Conservation (phyloP, 2,888 invertebrate genomes). For the Tipula lateralis region DNA sequence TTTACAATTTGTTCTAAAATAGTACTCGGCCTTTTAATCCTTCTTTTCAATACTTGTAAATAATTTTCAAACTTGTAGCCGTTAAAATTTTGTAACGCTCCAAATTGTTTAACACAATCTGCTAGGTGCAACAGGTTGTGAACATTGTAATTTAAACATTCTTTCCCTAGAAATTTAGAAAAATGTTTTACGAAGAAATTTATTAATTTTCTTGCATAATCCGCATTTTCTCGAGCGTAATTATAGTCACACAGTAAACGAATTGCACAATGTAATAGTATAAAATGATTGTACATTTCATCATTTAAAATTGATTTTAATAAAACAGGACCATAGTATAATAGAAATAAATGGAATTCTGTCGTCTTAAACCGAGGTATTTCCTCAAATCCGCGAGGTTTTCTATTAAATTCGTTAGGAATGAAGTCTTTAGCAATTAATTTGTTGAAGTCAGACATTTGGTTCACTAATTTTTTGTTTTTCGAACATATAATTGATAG, state of each 20-base stretch:
- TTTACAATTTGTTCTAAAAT: slow-evolving; percentile 30
- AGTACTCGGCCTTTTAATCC: slow-evolving; percentile 28
- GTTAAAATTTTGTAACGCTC: too few species aligned
- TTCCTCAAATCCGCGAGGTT: slow-evolving; percentile 30
- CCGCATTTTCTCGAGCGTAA: background rate
- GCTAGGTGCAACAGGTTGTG: too few species aligned
- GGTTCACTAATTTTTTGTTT: background rate
- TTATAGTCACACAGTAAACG: slow-evolving; percentile 25
- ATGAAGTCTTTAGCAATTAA: background rate
- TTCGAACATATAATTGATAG: background rate
- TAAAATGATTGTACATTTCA: slow-evolving; percentile 32
- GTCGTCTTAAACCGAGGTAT: slow-evolving; percentile 33
- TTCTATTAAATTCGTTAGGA: background rate
- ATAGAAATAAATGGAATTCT: slow-evolving; percentile 32
- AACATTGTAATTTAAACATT: too few species aligned
- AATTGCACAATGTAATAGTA: slow-evolving; percentile 32
- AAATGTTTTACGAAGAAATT: background rate
- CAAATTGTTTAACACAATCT: too few species aligned
- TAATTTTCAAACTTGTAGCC: background rate
- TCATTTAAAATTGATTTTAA: slow-evolving; percentile 30
- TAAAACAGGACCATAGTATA: slow-evolving; percentile 26
- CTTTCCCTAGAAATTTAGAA: slow-evolving; percentile 27
- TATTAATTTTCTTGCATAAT: background rate
- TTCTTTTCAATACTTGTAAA: slow-evolving; percentile 28
- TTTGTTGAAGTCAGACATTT: too few species aligned